Conservation (phyloP, 2,797 vertebrate species). For the Lindbergichthys nudifrons region DNA sequence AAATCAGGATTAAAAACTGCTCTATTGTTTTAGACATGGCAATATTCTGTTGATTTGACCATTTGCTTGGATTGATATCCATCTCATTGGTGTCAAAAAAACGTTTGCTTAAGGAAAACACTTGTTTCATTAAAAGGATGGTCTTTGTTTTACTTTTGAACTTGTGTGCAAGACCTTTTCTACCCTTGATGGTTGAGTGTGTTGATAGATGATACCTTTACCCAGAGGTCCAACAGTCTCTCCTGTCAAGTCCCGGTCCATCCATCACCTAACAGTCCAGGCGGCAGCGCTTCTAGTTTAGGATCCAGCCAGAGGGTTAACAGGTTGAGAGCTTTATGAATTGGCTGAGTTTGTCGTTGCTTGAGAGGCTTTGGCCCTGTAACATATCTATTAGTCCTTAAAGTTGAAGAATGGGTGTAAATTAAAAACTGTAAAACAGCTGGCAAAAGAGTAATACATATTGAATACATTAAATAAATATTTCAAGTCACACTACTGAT, state of each 20-base stretch:
- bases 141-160: not conserved
- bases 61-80: not conserved
- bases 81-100: not conserved
- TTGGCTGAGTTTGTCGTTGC: not conserved
- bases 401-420: not conserved
- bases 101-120: not conserved
- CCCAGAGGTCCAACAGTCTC: not conserved
- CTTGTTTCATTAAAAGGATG: not conserved
- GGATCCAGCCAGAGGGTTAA: not conserved
- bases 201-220: not conserved
- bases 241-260: not conserved
- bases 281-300: not conserved
- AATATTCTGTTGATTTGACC: not conserved
- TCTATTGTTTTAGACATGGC: not conserved
- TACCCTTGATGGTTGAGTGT: not conserved
- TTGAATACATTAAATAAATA: not conserved
- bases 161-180: not conserved
- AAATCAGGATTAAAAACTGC: not conserved
- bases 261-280: not conserved
- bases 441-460: too few relatives aligned
- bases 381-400: not conserved
- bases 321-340: slow-evolving; percentile 14
- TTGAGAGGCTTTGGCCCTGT: not conserved
- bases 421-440: too few relatives aligned
- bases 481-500: not conserved